phyloP scores from a whole-genome alignment of 2,797 vertebrate genomes.

The Aythya fuligula region DNA sequence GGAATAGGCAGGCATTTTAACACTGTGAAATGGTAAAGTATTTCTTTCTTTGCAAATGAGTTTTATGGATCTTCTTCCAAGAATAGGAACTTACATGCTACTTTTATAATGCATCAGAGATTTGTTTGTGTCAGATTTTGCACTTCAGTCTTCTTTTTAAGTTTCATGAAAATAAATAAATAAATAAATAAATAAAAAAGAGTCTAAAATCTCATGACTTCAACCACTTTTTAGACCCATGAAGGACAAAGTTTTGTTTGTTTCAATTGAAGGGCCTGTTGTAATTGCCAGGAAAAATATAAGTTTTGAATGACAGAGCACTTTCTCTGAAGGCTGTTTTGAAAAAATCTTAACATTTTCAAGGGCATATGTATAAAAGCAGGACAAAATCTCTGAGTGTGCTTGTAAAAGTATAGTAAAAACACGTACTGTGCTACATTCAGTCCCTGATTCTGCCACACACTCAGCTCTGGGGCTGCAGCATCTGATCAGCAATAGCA shows the following conservation, averaged over 20 bases:
- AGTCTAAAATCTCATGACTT: neutral
- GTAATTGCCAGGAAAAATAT: neutral
- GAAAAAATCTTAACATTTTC: neutral
- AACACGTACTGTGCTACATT: accelerated
- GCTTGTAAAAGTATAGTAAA: neutral
- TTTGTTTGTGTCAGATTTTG: slow-evolving; percentile 21
- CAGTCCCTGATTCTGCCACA: neutral
- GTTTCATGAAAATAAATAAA: neutral
- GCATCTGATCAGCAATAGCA: neutral
- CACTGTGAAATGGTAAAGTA: neutral
- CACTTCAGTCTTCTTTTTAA: neutral
- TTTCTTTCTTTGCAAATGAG: neutral
- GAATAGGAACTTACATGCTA: neutral
- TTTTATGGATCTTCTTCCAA: neutral
- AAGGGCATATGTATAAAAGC: neutral
- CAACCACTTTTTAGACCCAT: neutral
- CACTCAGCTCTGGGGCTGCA: neutral
- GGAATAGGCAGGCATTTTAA: neutral
- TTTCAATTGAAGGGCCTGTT: neutral
- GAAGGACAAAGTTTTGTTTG: neutral
- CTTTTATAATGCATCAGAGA: neutral
- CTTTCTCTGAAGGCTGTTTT: neutral
- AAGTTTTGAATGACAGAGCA: neutral
- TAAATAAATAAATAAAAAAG: neutral
- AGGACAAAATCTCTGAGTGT: neutral